Base-by-base conservation (phyloP, 1,140 invertebrate species). In the Chionoecetes opilio region DNA sequence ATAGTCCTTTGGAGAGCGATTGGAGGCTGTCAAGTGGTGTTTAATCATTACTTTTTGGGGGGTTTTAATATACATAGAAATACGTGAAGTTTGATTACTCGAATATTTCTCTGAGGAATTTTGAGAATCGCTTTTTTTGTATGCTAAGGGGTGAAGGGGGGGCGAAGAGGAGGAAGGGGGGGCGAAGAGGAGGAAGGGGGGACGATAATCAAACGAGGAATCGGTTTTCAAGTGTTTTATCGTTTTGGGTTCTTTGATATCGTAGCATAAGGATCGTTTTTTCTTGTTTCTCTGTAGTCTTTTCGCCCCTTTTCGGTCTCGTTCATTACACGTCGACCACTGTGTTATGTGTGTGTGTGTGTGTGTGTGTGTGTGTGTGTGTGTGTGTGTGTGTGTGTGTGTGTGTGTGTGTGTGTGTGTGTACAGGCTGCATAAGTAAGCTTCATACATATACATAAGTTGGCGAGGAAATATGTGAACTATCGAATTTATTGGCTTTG, bases 61-160 rank as follows among this genome's bases (percentile, higher is more conserved):
- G n/a, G n/a, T n/a, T n/a, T n/a, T n/a, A n/a, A n/a, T 29, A 26
- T 86, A 37, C 38, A 34, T 38, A 32, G 82, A 53, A 9, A 53
- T 17, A 53, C 46, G 46, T 53, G 37, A 75, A 84, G 93, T 91
- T 91, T 94, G 93, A 94, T 94, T 91, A 37, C 93, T 91, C 35
- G 38, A 75, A 91, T 85, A 94, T 91, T 94, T 94, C 75, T 94
- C 89, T 46, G 29, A 82, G 87, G 32, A 75, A 35, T 94, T 94
- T 89, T 38, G 53, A 38, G 92, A 82, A 92, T 35, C 82, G 53
- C 75, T 92, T 29, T 38, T 34, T 34, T 82, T 92, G 21, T 84
- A n/a, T 29, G 38, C 38, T 29, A 37, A 35, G 91, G 53, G 91
- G 75, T 82, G 31, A n/a, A 92, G 41, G 38, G 37, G n/a, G 82